Evolutionary conservation across 1,140 invertebrate genomes (phyloP), one percentile per base, ranked within the genome.

Genomic region (Drosophila albomicans): DNA sequence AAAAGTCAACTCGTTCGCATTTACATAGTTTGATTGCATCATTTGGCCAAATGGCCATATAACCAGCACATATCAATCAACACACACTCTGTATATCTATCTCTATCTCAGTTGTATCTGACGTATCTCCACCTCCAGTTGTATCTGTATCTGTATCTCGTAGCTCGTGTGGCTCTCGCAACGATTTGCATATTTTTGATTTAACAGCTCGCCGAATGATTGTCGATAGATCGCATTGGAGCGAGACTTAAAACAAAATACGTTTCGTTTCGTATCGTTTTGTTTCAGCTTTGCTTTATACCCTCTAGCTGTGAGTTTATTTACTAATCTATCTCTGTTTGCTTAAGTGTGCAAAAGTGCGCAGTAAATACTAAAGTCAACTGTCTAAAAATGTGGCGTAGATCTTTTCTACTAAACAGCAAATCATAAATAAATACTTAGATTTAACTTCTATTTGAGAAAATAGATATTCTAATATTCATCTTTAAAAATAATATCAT

Each of bases 21-120:
- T 88, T 89, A 88, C 81, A 89, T 88, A 89, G 75, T 85, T 88
- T 81, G 85, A 88, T 88, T 88, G 85, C 85, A 88, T 88, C 85
- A 88, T 85, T 88, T 88, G 80, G 59, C 77, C 82, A 87, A 84
- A 87, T 84, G 80, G 80, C 82, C 81, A 86, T 80, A 87, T 84
- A 89, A 89, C 61, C 84, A 88, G 78, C 80, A 91, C 88, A 91
- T 82, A 91, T 91, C 88, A 91, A 91, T 91, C 88, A 91, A 70
- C 72, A 74, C 74, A 68, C 74, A 68, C 49, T 32, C 32, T 52
- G 63, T 54, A 30, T 59, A 38, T 45, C 25, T 67, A 70, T 52
- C 58, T 62, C 46, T 70, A 67, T 8, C 30, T 71, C 11, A 25
- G 20, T 25, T 25, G 20, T 25, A 25, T 25, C 20, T 25, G 20